These are phyloP conservation scores for Actinopyga echinites DNA, from an alignment of 53 echinoderm and acorn worm species.

Conservation along the genomic window DNA sequence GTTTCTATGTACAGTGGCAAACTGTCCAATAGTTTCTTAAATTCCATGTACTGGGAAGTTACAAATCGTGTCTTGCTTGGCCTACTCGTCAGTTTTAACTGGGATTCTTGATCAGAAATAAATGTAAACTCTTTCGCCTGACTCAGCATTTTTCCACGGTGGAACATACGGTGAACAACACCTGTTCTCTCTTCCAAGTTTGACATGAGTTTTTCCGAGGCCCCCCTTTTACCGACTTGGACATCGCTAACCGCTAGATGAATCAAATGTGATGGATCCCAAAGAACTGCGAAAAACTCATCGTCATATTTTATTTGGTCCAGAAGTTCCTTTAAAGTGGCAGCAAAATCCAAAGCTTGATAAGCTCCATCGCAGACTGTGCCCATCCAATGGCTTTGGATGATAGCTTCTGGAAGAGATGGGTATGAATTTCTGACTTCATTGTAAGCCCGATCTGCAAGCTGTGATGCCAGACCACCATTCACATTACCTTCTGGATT, in stretches of 20 bases:
- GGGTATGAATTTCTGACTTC: background rate
- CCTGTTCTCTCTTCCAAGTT: background rate
- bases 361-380: slow-evolving; percentile 11
- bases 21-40: background rate
- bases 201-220: background rate
- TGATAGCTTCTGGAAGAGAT: background rate
- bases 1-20: background rate
- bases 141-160: slow-evolving; percentile 6
- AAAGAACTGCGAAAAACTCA: background rate
- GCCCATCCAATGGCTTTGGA: background rate
- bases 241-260: background rate
- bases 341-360: background rate
- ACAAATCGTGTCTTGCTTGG: background rate
- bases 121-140: background rate
- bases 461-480: background rate
- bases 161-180: slow-evolving; percentile 1
- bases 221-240: background rate
- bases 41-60: background rate
- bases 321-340: background rate
- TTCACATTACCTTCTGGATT: background rate
- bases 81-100: background rate
- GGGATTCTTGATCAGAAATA: background rate
- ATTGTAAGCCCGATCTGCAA: background rate
- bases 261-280: background rate
- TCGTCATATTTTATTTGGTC: background rate